Evolutionary conservation across 2,797 vertebrate species (phyloP), one percentile per base, ranked within the genome.

Genomic region (Neosilurus hyrtlii): DNA sequence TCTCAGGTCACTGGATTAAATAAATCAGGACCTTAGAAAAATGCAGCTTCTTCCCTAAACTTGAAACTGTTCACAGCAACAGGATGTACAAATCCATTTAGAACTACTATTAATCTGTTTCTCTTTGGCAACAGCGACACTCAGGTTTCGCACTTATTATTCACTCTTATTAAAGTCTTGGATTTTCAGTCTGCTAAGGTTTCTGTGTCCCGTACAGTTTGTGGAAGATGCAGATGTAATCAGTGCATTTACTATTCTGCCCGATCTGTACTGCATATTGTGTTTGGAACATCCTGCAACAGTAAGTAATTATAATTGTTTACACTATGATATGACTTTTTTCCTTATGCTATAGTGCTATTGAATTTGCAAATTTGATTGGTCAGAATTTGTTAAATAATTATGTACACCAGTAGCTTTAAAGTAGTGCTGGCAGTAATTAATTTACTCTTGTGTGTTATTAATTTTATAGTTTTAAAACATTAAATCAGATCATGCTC

Each of bases 61-160:
- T 22, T 15, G 68, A 71, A 71, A 49, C 20, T 22, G 14, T 70
- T 51, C 67, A n/a, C 67, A 49, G 37, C 20, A 22, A n/a, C 67
- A 49, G 67, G 37, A 51, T 43, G 43, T 8, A 43, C 43, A 43
- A 43, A 54, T 26, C 70, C 49, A 52, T 26, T 73, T 30, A 7
- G 14, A 24, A 9, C 71, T 56, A 18, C 30, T 10, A 30, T 56
- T 73, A 26, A 73, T 54, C 51, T 56, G 51, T 54, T 73, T 54
- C 71, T 51, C 68, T 22, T 2, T 54, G 71, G 16, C 15, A 26
- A 73, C n/a, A 26, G n/a, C 51, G 26, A n/a, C n/a, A 3, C 24
- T 57, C 54, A 74, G 35, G 54, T 20, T 57, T 74, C 26, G n/a
- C 54, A 74, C 54, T 35, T 57, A 74, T 74, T 74, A 22, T 57